Base-by-base conservation (phyloP, 1,140 invertebrate species). In the Drosophila dunni region DNA sequence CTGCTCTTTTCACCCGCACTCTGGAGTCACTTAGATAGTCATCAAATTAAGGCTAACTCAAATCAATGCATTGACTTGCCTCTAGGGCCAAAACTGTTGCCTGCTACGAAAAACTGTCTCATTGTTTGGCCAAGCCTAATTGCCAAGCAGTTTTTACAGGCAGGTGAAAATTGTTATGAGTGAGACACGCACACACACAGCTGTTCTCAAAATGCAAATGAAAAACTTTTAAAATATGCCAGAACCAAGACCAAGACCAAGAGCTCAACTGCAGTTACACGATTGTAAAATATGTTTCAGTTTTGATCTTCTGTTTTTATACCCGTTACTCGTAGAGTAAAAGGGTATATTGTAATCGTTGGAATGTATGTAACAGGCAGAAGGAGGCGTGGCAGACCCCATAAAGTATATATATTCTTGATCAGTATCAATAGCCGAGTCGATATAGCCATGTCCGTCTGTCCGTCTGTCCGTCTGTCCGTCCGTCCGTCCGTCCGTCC, bases 221-320 rank as follows among this genome's bases (percentile, higher is more conserved):
- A 85, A 85, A 88, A 85, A 85, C 73, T 72, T 62, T 88, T 79
- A 86, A 85, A 85, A 88, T 86, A 85, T 85, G 75, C 70, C 60
- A 79, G 68, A 44, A 7, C 7, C 58, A 15, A 48, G 60, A 57
- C 17, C 17, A 20, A 20, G 48, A 7, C 7, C 58, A 8, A 48
- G 60, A 57, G 76, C 72, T 79, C 57, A 44, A 68, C 76, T 70
- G 63, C 45, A 71, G 75, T 85, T 85, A 81, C 81, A 85, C 54
- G 63, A 34, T 51, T 85, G 78, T 85, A 86, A 86, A 68, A 74
- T 75, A 79, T 79, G 74, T 78, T 66, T 62, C 44, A 7, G 65
- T 29, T 45, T 57, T 10, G 45, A 51, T 51, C 44, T 40, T 29
- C 2, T 29, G 24, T 29, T 29, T 29, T n/a, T n/a, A n/a, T n/a